Percentiles rank a stretch among this genome's conserved stretches.
Evolutionary conservation across 2,113 vertebrate species (phyloP).

Genomic region (Sporophila hypoxantha): DNA sequence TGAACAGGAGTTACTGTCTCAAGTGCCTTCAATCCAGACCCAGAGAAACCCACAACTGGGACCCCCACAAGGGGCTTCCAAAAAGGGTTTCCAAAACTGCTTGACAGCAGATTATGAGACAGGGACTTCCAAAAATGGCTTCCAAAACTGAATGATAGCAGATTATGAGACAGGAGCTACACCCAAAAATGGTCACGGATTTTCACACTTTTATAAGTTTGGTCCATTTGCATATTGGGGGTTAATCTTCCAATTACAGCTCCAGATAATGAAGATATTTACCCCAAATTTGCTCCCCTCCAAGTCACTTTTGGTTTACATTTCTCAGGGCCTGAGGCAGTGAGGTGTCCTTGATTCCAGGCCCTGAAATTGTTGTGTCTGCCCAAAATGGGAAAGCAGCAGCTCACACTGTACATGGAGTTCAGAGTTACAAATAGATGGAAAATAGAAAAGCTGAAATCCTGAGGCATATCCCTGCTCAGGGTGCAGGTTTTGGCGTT

Average conservation of each 20-base stretch:
- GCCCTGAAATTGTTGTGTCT: not conserved
- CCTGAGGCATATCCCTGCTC: accelerated
- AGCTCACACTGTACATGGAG: accelerated
- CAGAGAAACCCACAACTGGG: too few relatives aligned
- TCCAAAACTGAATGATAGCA: too few relatives aligned
- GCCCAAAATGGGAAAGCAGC: not conserved
- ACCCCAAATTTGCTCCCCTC: too few relatives aligned
- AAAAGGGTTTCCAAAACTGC: too few relatives aligned
- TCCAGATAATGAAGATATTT: not conserved
- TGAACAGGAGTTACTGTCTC: too few relatives aligned
- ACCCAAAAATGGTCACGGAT: not conserved
- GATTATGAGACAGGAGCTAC: too few relatives aligned
- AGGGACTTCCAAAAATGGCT: too few relatives aligned
- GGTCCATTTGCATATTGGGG: not conserved
- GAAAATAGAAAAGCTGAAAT: not conserved
- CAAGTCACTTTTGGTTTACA: not conserved
- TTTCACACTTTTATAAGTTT: not conserved
- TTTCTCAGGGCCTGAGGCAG: not conserved
- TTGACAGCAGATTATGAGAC: too few relatives aligned
- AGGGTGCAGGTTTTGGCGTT: not conserved
- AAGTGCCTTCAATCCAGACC: too few relatives aligned
- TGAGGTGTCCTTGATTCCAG: not conserved
- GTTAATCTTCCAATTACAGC: not conserved
- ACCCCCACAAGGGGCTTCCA: too few relatives aligned
- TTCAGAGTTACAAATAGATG: not conserved